Evolutionary conservation across 2,113 vertebrate species (phyloP).

Genomic region (Empidonax traillii): DNA sequence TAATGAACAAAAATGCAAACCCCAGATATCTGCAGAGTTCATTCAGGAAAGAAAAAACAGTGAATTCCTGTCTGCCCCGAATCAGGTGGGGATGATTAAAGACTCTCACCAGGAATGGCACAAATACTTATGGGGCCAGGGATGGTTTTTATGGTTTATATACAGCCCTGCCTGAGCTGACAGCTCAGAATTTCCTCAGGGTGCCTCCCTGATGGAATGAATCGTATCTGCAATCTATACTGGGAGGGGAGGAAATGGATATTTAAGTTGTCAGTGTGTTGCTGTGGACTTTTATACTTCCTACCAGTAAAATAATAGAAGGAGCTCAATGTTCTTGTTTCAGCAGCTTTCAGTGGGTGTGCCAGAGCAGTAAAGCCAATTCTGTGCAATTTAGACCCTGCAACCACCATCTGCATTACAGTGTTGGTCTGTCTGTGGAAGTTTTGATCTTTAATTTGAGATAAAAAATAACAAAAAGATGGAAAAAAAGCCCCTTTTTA

Average conservation of each 20-base stretch:
- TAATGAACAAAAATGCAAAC: not conserved
- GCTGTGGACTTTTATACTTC: not conserved
- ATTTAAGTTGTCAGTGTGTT: not conserved
- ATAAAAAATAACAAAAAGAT: not conserved
- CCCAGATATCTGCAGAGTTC: not conserved
- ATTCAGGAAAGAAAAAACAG: not conserved
- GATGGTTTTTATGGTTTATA: not conserved
- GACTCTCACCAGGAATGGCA: not conserved
- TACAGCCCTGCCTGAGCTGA: not conserved
- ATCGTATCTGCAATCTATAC: not conserved
- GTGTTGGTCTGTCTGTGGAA: not conserved
- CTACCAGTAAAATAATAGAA: not conserved
- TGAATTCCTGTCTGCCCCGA: not conserved
- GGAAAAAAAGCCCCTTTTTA: not conserved
- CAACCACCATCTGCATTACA: not conserved
- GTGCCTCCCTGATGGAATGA: not conserved
- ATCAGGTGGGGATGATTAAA: not conserved
- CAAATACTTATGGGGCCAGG: not conserved
- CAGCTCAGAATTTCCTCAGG: conserved; percentile 18
- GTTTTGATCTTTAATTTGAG: not conserved
- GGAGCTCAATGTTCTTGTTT: not conserved
- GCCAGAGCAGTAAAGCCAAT: not conserved
- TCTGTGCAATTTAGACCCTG: not conserved
- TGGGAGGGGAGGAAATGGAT: not conserved
- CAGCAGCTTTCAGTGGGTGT: not conserved